Percentiles rank a stretch among this genome's conserved stretches.
These are phyloP conservation scores for Mactra quadrangularis DNA, from an alignment of 1,140 invertebrate genomes.

Conservation along the genomic window DNA sequence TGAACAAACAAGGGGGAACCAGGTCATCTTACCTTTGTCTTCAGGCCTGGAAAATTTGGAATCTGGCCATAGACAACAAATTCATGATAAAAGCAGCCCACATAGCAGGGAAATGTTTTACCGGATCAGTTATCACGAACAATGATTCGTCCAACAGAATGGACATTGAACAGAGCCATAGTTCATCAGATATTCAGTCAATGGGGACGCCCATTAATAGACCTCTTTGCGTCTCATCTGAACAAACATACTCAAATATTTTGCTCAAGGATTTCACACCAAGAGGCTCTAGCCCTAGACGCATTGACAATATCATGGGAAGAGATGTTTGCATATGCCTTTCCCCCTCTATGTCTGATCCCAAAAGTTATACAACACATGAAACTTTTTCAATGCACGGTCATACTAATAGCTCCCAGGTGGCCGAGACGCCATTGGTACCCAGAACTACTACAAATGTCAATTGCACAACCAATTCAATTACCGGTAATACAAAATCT, in stretches of 20 bases:
- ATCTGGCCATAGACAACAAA: too few relatives aligned
- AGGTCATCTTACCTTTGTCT: too few relatives aligned
- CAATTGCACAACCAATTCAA: slow-evolving; percentile 10
- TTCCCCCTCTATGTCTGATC: slow-evolving; percentile 60
- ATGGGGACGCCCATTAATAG: slow-evolving; percentile 49
- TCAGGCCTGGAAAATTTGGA: too few relatives aligned
- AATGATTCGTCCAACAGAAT: slow-evolving; percentile 44
- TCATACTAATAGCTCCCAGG: slow-evolving; percentile 64
- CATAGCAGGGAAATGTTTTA: too few relatives aligned
- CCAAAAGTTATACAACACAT: slow-evolving; percentile 57
- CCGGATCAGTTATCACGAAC: too few relatives aligned
- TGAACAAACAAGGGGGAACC: too few relatives aligned
- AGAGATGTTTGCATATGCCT: slow-evolving; percentile 60
- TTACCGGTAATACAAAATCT: slow-evolving; percentile 30
- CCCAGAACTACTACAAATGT: slow-evolving; percentile 39
- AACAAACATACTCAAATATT: slow-evolving; percentile 53
- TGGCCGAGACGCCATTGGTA: slow-evolving; percentile 54
- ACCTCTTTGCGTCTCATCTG: slow-evolving; percentile 57
- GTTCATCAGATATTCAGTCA: slow-evolving; percentile 14
- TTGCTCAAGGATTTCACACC: slow-evolving; percentile 46
- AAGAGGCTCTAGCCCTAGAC: slow-evolving; percentile 30
- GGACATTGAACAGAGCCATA: slow-evolving; percentile 29
- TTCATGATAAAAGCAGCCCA: too few relatives aligned
- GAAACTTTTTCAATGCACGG: slow-evolving; percentile 36
- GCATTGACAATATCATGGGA: slow-evolving; percentile 54